Base-by-base conservation (phyloP, 2,113 vertebrate genomes). In the Piaya cayana region DNA sequence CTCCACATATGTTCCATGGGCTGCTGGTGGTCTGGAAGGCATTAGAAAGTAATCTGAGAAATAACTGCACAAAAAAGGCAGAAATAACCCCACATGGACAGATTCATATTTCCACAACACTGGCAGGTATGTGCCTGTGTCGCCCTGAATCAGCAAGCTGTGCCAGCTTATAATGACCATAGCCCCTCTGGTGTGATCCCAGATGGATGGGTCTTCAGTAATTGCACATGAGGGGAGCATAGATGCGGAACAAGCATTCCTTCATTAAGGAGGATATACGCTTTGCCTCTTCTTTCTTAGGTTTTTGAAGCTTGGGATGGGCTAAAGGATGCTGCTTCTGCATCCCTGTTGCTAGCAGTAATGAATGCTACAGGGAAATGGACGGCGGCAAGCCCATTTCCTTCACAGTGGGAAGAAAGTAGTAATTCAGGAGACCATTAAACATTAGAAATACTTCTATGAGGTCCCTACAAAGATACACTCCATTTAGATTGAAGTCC, bases 381-480 rank as follows among this genome's bases (percentile, higher is more conserved):
- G 83, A 67, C 30, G 6, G 86, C 13, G 11, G 89, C 21, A 52
- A 96, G 88, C 95, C 95, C 95, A 91, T 97, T 97, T 97, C 95
- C 95, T 96, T 96, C 95, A 42, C 95, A 94, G 94, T 95, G 82
- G 94, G 95, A 96, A 92, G 70, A 97, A 96, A 92, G 92, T 43
- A 94, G 92, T 95, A 90, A 95, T 95, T 96, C 96, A 95, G 96
- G 82, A 94, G 95, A 89, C 82, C 91, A 92, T 96, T 97, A 96
- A 96, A 95, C 85, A 42, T 92, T 94, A 67, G 92, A 86, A 95
- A 96, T 96, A 87, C 91, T 81, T 95, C 93, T 89, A 52, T 47
- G 4, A 96, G 95, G 91, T 93, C 88, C 90, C 96, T 94, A 82
- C 90, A 95, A 96, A 97, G 95, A 94, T 92, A 95, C 88, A 95